Evolutionary conservation across 2,113 vertebrate genomes (phyloP), one percentile per base, ranked within the genome.

Genomic region (Megaceryle torquata): DNA sequence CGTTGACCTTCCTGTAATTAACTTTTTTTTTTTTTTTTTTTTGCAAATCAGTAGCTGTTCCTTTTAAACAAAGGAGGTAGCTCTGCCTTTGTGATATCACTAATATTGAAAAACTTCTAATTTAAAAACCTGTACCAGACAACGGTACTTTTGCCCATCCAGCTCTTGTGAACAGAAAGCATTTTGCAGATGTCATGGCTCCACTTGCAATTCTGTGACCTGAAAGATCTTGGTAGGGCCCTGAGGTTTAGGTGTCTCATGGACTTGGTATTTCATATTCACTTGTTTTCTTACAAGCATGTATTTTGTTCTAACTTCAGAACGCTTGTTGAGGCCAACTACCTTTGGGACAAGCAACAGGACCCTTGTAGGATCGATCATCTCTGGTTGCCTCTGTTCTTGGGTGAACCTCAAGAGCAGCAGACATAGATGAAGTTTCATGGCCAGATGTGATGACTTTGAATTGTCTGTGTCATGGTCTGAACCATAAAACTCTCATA

Each of bases 191-290:
- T 60, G 33, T 7, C 6, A 9, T 43, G 35, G 29, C 54, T 84
- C 48, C 43, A 68, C 5, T 33, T 81, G 59, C 59, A 86, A 2
- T 86, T 76, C 56, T 74, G 35, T 74, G 24, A 41, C 64, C 60
- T 44, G 37, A 75, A 17, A 81, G 18, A 46, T 70, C 69, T 43
- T 2, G 0, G 14, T 9, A 67, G n/a, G 17, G 5, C 19, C 25
- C 21, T 53, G 31, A 70, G 0, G 1, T 10, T 84, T 70, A 43
- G 17, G 5, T 35, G 5, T 75, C n/a, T 71, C 16, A 9, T 0
- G 2, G 37, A 61, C 15, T 31, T 82, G 15, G 9, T 50, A 31
- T 82, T 81, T 78, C 41, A 41, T 31, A 63, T 33, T 59, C 57
- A 64, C 3, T 4, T 51, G 37, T 76, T 88, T 76, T 71, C 48